Percentiles rank a stretch among this genome's conserved stretches.
Evolutionary conservation across 2,888 invertebrate species (phyloP).

Genomic region (Drosophila lacicola): DNA sequence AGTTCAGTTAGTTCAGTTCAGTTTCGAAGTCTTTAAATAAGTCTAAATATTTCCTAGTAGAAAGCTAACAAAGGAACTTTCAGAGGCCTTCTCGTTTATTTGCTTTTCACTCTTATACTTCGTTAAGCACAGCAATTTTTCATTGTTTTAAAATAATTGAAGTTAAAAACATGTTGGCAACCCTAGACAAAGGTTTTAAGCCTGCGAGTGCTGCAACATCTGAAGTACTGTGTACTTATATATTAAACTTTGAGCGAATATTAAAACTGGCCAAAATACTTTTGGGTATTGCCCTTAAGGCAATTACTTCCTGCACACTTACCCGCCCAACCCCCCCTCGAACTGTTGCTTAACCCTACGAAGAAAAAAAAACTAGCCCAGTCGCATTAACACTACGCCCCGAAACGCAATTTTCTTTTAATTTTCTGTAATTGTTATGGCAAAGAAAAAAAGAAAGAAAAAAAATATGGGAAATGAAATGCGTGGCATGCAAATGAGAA

Average conservation of each 20-base stretch:
- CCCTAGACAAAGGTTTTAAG: not conserved
- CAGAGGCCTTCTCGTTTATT: too few species aligned
- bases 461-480: conserved; percentile 30
- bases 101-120: too few species aligned
- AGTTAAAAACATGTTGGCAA: not conserved
- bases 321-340: not conserved
- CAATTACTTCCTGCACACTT: conserved; percentile 4
- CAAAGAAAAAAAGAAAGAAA: conserved; percentile 8
- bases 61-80: too few species aligned
- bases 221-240: not conserved
- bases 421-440: conserved; percentile 66
- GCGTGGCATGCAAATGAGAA: conserved; percentile 62
- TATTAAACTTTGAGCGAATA: conserved; percentile 11
- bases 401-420: conserved; percentile 59
- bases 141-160: not conserved
- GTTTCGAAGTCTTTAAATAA: too few species aligned
- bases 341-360: conserved; percentile 1
- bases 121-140: not conserved
- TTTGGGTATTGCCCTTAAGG: not conserved
- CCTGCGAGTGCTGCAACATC: too few species aligned
- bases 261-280: not conserved
- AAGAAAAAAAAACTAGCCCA: not conserved
- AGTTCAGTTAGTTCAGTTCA: too few species aligned
- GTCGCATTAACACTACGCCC: conserved; percentile 29
- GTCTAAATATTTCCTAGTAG: too few species aligned